Evolutionary conservation across 2,797 vertebrate genomes (phyloP), one percentile per base, ranked within the genome.

Genomic region (Rhynchotus rufescens): DNA sequence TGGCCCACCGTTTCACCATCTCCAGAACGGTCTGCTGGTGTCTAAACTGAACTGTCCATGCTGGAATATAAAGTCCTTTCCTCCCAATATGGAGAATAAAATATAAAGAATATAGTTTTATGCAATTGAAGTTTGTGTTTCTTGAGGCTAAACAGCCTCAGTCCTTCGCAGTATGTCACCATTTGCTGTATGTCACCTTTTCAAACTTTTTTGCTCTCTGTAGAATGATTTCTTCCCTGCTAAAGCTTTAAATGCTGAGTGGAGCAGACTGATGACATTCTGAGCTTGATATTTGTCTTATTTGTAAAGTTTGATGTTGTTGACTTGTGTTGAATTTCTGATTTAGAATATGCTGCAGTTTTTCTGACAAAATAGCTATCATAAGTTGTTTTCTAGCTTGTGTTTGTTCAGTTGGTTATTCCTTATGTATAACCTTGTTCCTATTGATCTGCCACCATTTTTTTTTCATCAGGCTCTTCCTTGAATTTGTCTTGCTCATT

Each of bases 391-490:
- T 85, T 87, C 51, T 44, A 71, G 87, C 84, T 71, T 49, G 77
- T 38, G 87, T 90, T 84, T 92, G 77, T 79, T 89, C 84, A 79
- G 80, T 85, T 90, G 59, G 60, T 86, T 89, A 93, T 89, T 93
- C 56, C 80, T 88, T 61, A 54, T 30, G 85, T 88, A 87, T 94
- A 93, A 95, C 89, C 82, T 94, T 92, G 89, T 95, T 77, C 80
- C 89, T 95, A 95, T 95, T 95, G 94, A 95, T 95, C 93, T 94
- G 84, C 93, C 92, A 90, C 87, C 15, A 34, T 73, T 90, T 96
- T 51, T 49, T 49, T 94, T 93, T 89, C 89, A 92, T 93, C 87
- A 67, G 69, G 38, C 52, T 90, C 71, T 85, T 94, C 90, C 74
- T 95, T 68, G 73, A 79, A 89, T 92, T 92, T 94, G 60, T 95